Conservation (phyloP, 2,113 vertebrate species). For the Dunckerocampus dactyliophorus region DNA sequence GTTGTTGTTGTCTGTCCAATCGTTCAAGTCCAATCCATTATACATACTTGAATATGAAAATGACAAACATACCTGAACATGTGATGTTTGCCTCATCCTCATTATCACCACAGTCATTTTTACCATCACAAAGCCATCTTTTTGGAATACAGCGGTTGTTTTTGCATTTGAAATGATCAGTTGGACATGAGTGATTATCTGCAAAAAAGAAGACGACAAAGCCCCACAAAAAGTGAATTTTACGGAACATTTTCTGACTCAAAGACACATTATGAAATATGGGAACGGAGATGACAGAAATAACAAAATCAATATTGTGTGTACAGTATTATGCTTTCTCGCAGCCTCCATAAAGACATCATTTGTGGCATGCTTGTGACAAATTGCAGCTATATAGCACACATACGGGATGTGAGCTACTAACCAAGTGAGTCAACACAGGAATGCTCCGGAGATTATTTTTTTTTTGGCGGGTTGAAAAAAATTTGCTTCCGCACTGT, state of each 20-base stretch:
- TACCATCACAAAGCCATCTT: slow-evolving; percentile 94
- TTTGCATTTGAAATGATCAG: slow-evolving; percentile 92
- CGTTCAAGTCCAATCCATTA: too few species aligned
- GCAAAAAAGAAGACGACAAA: slow-evolving; percentile 16
- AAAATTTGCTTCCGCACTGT: too few species aligned
- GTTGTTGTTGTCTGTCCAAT: too few species aligned
- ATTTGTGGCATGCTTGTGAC: neutral
- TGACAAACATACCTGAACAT: slow-evolving; percentile 80
- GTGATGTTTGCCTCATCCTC: slow-evolving; percentile 93
- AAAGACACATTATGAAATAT: neutral
- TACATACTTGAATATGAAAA: too few species aligned
- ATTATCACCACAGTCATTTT: slow-evolving; percentile 88
- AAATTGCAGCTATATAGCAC: slow-evolving; percentile 9
- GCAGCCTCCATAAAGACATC: slow-evolving; percentile 4
- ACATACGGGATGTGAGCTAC: neutral
- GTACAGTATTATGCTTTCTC: neutral
- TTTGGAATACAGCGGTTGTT: slow-evolving; percentile 97
- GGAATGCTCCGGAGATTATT: too few species aligned
- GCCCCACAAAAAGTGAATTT: neutral
- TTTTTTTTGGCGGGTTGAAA: too few species aligned
- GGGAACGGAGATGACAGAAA: neutral
- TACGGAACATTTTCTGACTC: neutral
- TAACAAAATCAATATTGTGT: slow-evolving; percentile 2
- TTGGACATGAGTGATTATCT: slow-evolving; percentile 93
- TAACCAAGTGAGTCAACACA: neutral